phyloP scores from a whole-genome alignment of 2,888 invertebrate genomes.

The Parnassius orleans region DNA sequence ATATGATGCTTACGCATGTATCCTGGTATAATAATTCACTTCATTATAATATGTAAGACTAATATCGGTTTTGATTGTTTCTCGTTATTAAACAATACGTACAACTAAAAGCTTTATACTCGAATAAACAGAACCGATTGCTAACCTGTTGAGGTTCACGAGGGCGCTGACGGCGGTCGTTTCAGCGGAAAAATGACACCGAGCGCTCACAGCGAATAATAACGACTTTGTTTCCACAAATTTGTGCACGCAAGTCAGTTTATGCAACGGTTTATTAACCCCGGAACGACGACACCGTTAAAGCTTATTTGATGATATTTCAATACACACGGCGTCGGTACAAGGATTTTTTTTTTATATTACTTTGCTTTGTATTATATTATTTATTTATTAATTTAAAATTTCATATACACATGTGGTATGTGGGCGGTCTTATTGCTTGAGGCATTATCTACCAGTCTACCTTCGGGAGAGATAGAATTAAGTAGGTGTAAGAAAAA shows the following conservation, averaged over 20 bases:
- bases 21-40: too few species aligned
- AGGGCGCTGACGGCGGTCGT: conserved; percentile 23
- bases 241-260: conserved; percentile 39
- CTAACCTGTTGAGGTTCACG: conserved; percentile 46
- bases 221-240: conserved; percentile 32
- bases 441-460: too few species aligned
- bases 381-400: too few species aligned
- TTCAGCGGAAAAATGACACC: conserved; percentile 36
- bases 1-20: too few species aligned
- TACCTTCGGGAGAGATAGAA: too few species aligned
- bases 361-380: too few species aligned
- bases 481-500: too few species aligned
- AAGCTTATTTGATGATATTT: conserved; percentile 36
- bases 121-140: conserved; percentile 34
- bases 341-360: conserved; percentile 10
- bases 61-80: neutral
- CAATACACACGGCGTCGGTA: conserved; percentile 29
- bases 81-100: conserved; percentile 13
- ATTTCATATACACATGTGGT: too few species aligned
- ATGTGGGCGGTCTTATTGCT: too few species aligned
- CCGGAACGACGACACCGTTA: conserved; percentile 37
- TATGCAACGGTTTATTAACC: conserved; percentile 48
- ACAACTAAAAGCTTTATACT: conserved; percentile 31
- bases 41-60: neutral
- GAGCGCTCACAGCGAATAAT: conserved; percentile 12